Base-by-base conservation (phyloP, 2,113 vertebrate species). In the Catharus bicknelli region DNA sequence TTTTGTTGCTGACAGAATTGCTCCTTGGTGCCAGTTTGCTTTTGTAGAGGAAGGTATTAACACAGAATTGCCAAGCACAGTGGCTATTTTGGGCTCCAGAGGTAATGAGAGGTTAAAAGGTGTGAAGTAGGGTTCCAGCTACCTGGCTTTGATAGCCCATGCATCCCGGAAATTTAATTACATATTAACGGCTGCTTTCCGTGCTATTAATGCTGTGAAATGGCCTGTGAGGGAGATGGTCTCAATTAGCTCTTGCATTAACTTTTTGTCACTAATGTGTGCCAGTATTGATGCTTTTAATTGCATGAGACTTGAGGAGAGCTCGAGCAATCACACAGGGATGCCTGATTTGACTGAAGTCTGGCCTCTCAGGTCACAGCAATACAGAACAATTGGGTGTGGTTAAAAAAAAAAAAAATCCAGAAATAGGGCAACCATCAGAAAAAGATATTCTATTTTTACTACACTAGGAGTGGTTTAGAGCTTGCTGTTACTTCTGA, bases 211-310 rank as follows among this genome's bases (percentile, higher is more conserved):
- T 59, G 62, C 36, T 95, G 89, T 78, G 88, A 95, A 95, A 95
- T 81, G 94, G 80, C 57, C 85, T 91, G 68, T 83, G 89, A 90
- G 83, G 83, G 78, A 95, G 64, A 76, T n/a, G 43, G 64, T 83
- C 72, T 95, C 92, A 95, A 91, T 95, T 96, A 97, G 91, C 63
- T 92, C 59, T 81, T 77, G 73, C 54, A 50, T 94, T 96, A 94
- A 88, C 85, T 90, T 92, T 93, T 85, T 94, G 89, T 91, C 93
- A 67, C 89, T 95, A 93, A 74, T 57, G 80, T 77, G 53, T 94
- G 70, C 83, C 92, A 72, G 55, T 89, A 77, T 29, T 27, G 73
- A 80, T 66, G 88, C 23, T 83, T 87, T 94, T 90, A 95, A 95
- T 94, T 88, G 66, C 36, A 9, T 70, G 40, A 78, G 79, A 57